Base-by-base conservation (phyloP, 2,113 vertebrate species). In the Gallinago media region DNA sequence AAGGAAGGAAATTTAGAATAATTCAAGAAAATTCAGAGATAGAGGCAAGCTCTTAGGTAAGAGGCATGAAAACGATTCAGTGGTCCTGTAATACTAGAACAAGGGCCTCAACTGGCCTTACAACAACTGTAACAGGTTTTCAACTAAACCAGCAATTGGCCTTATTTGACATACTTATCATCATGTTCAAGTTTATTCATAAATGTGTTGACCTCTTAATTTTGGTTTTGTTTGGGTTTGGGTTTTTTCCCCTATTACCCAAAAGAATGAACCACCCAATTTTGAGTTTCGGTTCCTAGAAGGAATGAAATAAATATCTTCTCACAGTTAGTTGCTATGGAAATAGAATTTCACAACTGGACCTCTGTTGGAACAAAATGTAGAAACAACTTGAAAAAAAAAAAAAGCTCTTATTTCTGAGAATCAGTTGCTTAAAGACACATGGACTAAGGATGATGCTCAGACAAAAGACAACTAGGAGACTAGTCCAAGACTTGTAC, bases 271-370 rank as follows among this genome's bases (percentile, higher is more conserved):
- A 38, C 27, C 42, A 70, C 56, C 34, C 54, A 27, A 86, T 86
- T 61, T 49, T 26, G 31, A 93, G 59, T 62, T 92, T 58, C 55
- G 58, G 27, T 20, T 85, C 55, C 59, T 84, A 63, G 14, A 62
- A 77, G 59, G 47, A 91, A 85, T 7, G 4, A 63, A 89, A 44
- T n/a, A 68, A 70, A 1, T 36, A 71, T 66, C 78, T 92, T 83
- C 75, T 77, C 32, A 73, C 25, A 38, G 42, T 66, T 80, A 55
- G 89, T 95, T 96, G 91, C 94, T 93, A 93, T 84, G 85, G 93
- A 93, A 92, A 93, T 74, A 85, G 66, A 44, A 88, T 29, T 82
- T 82, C 78, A 80, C 50, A 95, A 88, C 52, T 38, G 75, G 72
- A 96, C 78, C 52, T 94, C 62, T 66, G 36, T 2, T 88, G 50